A percentile compares a stretch with the other conserved stretches of the same genome.
Evolutionary conservation across 2,797 vertebrate species (phyloP).

Genomic region (Xiphophorus birchmanni): DNA sequence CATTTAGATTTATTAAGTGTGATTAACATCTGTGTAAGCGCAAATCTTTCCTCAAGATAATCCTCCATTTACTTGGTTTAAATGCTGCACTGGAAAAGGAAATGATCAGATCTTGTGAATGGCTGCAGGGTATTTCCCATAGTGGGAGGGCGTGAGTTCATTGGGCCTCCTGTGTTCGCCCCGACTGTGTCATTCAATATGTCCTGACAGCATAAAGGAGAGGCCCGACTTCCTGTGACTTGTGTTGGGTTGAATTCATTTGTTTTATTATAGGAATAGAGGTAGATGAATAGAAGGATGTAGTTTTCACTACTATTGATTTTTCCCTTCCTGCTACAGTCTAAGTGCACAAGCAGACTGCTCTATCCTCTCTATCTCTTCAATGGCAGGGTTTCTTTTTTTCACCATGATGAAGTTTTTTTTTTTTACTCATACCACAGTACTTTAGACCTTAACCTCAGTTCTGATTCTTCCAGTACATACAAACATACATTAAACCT

Average conservation of each 20-base stretch:
- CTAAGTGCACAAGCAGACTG: conserved; percentile 19
- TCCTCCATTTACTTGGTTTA: conserved; percentile 58
- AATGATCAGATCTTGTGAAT: conserved; percentile 64
- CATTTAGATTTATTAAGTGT: conserved; percentile 49
- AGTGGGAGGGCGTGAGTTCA: conserved; percentile 68
- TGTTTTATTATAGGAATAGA: conserved; percentile 39
- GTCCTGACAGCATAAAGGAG: conserved; percentile 48
- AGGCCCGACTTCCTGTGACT: conserved; percentile 65
- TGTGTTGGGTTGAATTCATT: conserved; percentile 50
- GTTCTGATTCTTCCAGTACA: conserved; percentile 17
- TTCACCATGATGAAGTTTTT: conserved; percentile 48
- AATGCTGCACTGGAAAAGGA: conserved; percentile 42
- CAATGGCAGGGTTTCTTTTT: conserved; percentile 52
- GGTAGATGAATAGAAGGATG: conserved; percentile 27
- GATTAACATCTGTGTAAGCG: conserved; percentile 78
- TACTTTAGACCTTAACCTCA: conserved; percentile 38
- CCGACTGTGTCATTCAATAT: conserved; percentile 74
- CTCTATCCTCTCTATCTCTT: conserved; percentile 36
- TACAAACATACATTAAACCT: conserved; percentile 34
- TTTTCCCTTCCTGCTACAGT: conserved; percentile 39
- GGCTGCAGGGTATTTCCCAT: conserved; percentile 72
- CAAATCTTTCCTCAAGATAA: conserved; percentile 70
- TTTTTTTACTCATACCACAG: conserved; percentile 54
- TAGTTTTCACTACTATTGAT: conserved; percentile 22
- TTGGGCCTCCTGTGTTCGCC: conserved; percentile 54